Percentiles rank a stretch among this genome's conserved stretches.
These are phyloP conservation scores for Urocitellus parryii DNA, from an alignment of 2,113 vertebrate species.

Conservation along the genomic window DNA sequence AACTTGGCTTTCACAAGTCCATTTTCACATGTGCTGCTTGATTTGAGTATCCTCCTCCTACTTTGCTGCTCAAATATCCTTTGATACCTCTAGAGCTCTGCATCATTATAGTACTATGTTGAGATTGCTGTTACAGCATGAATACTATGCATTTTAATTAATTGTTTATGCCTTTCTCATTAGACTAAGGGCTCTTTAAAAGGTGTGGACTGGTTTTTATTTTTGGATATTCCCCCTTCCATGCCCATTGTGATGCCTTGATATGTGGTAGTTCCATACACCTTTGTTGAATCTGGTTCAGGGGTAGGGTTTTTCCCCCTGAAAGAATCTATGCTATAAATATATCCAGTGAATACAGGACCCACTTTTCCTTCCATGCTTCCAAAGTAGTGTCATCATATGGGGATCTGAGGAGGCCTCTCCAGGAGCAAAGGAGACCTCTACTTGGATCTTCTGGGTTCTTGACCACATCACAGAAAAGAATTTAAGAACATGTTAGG, in stretches of 20 bases:
- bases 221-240: neutral
- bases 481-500: neutral
- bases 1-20: neutral
- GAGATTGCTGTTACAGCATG: neutral
- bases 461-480: neutral
- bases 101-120: neutral
- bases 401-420: neutral
- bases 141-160: neutral
- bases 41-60: neutral
- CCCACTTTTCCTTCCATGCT: neutral
- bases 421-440: neutral
- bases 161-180: neutral
- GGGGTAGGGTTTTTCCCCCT: neutral
- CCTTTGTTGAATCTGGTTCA: conserved; percentile 13
- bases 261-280: neutral
- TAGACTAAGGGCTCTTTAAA: neutral
- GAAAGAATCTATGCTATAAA: neutral
- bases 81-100: neutral
- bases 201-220: neutral
- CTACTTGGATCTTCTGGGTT: neutral
- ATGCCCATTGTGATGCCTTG: neutral
- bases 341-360: neutral
- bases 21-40: neutral
- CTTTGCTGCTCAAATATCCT: neutral
- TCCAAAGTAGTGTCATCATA: neutral